phyloP scores from a whole-genome alignment of 2,888 invertebrate genomes.

The Marronus borbonicus region DNA sequence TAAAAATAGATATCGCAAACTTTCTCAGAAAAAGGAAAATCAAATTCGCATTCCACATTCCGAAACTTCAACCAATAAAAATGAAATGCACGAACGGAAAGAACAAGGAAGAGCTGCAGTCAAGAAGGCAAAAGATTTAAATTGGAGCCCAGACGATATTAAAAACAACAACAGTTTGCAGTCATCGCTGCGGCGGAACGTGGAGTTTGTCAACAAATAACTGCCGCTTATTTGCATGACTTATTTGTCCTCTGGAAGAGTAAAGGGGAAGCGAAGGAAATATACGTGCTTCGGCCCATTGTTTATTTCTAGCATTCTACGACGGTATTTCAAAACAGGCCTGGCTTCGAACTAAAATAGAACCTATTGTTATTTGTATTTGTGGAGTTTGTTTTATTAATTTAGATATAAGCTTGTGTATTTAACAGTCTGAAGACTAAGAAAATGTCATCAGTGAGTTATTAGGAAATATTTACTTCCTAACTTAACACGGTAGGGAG shows the following conservation, averaged over 20 bases:
- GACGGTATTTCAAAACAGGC: constrained; percentile 8
- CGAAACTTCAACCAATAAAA: constrained; percentile 9
- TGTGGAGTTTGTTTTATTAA: not conserved
- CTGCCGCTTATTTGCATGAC: constrained; percentile 51
- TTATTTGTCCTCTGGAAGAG: constrained; percentile 45
- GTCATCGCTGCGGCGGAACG: constrained; percentile 50
- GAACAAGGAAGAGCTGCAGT: constrained; percentile 18
- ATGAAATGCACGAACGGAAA: not conserved
- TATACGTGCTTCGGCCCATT: constrained; percentile 33
- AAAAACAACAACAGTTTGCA: constrained; percentile 49
- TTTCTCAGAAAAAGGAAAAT: constrained; percentile 7
- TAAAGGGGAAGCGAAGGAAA: constrained; percentile 36
- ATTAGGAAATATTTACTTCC: too few relatives aligned
- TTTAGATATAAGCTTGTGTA: too few relatives aligned
- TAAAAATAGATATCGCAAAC: not conserved
- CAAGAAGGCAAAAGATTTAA: constrained; percentile 44
- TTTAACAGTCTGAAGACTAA: too few relatives aligned
- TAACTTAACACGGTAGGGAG: too few relatives aligned
- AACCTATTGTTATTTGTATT: not conserved
- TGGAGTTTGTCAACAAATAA: constrained; percentile 49
- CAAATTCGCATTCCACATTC: constrained; percentile 5
- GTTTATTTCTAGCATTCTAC: constrained; percentile 28
- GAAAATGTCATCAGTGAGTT: too few relatives aligned
- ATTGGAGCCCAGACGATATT: constrained; percentile 48
- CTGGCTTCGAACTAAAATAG: constrained; percentile 18